Conservation (phyloP, 2,113 vertebrate species). For the Serinus canaria region DNA sequence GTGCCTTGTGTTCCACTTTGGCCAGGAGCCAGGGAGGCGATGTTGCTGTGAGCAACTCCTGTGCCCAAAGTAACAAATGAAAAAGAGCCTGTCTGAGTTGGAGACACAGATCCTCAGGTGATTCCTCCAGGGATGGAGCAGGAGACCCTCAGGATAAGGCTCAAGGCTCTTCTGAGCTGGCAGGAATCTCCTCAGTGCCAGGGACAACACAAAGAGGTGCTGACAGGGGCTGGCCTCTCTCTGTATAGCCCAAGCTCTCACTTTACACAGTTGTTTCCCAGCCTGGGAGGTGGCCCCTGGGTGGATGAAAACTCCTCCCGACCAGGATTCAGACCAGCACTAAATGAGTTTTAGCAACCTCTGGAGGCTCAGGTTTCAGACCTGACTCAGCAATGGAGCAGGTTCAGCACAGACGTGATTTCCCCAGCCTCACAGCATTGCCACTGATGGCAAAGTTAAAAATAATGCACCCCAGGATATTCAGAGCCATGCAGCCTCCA, state of each 20-base stretch:
- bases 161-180: background rate
- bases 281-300: too few relatives aligned
- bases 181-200: background rate
- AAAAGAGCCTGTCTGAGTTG: background rate
- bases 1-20: background rate
- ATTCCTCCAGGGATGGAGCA: background rate
- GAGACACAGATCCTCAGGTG: accelerated
- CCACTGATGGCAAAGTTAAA: background rate
- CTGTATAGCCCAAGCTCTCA: background rate
- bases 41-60: too few relatives aligned
- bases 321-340: too few relatives aligned
- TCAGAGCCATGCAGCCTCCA: background rate
- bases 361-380: background rate
- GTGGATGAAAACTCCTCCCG: background rate
- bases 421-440: background rate
- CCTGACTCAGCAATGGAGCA: background rate
- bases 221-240: background rate
- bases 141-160: background rate
- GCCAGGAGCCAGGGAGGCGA: background rate
- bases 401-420: accelerated
- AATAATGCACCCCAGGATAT: background rate
- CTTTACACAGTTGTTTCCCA: background rate
- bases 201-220: too few relatives aligned
- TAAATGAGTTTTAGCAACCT: background rate
- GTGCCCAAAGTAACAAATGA: background rate